Conservation (phyloP, 2,888 invertebrate genomes). For the Thyatira batis region DNA sequence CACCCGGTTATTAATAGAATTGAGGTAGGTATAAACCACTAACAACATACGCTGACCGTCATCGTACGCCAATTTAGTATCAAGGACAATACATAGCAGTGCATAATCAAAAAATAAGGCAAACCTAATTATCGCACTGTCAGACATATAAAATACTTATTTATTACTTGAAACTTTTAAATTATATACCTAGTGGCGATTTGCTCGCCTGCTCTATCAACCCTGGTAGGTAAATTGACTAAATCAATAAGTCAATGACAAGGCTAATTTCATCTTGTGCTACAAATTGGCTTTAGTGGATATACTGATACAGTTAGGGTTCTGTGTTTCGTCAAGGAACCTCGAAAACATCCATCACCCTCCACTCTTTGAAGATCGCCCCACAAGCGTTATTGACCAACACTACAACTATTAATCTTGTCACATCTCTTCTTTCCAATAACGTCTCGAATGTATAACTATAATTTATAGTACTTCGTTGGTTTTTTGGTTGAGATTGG, state of each 20-base stretch:
- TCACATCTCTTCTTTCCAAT: constrained; percentile 57
- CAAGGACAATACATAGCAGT: neutral
- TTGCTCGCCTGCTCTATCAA: neutral
- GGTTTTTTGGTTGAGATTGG: no score
- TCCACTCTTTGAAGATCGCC: constrained; percentile 64
- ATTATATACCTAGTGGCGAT: neutral
- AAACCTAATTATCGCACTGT: neutral
- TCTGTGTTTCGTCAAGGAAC: constrained; percentile 65
- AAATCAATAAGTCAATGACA: constrained; percentile 20
- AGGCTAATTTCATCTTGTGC: constrained; percentile 36
- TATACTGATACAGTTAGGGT: constrained; percentile 22
- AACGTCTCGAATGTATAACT: constrained; percentile 47
- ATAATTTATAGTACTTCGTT: no score
- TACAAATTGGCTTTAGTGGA: constrained; percentile 50
- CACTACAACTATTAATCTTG: constrained; percentile 64
- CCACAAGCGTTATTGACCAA: constrained; percentile 51
- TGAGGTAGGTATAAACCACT: neutral
- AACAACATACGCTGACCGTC: neutral
- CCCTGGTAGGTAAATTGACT: neutral
- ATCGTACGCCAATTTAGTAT: neutral
- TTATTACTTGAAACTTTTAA: neutral
- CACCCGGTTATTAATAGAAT: neutral
- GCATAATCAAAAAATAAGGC: neutral
- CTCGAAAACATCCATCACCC: constrained; percentile 57
- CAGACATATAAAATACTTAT: neutral